Base-by-base conservation (phyloP, 2,888 invertebrate species). In the Halictus quadricinctus region DNA sequence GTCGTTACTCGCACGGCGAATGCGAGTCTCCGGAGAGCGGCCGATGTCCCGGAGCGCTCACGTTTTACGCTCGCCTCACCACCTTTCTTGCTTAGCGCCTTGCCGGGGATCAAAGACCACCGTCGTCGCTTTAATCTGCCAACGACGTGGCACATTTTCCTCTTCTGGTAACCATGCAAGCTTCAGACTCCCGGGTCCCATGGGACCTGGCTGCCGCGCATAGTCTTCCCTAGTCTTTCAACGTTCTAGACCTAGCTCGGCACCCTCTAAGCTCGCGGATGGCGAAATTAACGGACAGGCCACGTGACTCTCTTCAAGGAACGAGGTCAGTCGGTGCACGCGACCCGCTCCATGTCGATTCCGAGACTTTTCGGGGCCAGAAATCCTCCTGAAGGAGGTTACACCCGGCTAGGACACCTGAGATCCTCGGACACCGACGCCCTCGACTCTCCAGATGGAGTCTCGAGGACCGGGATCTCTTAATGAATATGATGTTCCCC, bases 41-140 rank as follows among this genome's bases (percentile, higher is more conserved):
- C 80, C 76, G 50, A 25, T 41, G 69, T 64, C 66, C 5, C 29
- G 54, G 54, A 72, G 50, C 75, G 73, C 50, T 79, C 70, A 69
- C 78, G 79, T 81, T 85, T 87, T 78, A 72, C 75, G 75, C 50
- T 78, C 75, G 46, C 72, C 87, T 76, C 70, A 15, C 64, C 81
- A n/a, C 58, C 78, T 70, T 77, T 81, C 78, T 80, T 78, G 69
- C 80, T 8, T 18, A 18, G 10, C 41, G 81, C 83, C 85, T 79
- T 70, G 75, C 72, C 81, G 41, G 76, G 89, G 89, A 91, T 91
- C 91, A 91, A 91, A 91, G 91, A 83, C 86, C 77, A 76, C 75
- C 72, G 72, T 66, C 80, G 83, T 83, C 86, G 77, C 87, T 91
- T 91, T 91, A 90, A 91, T 91, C 91, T 91, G 88, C 88, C 91